phyloP scores from a whole-genome alignment of 2,113 vertebrate genomes.

The Romanogobio albipinnatus region DNA sequence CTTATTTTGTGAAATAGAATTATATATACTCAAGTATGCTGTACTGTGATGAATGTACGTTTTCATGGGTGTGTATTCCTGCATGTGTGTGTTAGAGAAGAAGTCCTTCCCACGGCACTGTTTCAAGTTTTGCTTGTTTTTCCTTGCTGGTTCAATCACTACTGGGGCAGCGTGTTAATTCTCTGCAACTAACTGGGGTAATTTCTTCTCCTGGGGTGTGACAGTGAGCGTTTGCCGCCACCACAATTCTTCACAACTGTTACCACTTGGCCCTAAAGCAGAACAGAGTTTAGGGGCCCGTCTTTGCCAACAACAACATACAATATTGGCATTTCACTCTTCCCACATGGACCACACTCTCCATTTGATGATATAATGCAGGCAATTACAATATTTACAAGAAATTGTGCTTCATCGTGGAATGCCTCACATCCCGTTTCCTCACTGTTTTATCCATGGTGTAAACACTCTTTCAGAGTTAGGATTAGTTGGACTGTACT shows the following conservation, averaged over 20 bases:
- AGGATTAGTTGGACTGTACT: constrained; percentile 59
- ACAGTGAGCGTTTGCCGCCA: constrained; percentile 68
- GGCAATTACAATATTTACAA: constrained; percentile 80
- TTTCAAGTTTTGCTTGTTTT: constrained; percentile 77
- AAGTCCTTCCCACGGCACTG: constrained; percentile 69
- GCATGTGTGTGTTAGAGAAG: constrained; percentile 68
- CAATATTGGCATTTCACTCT: constrained; percentile 80
- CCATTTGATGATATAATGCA: constrained; percentile 79
- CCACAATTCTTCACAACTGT: constrained; percentile 83
- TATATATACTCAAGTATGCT: constrained; percentile 6
- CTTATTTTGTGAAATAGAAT: background rate
- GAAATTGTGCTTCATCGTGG: constrained; percentile 69
- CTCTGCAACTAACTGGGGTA: constrained; percentile 87
- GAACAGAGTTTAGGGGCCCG: constrained; percentile 33
- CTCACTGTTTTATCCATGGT: constrained; percentile 53
- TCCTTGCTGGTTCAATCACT: constrained; percentile 77
- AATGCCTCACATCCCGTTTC: constrained; percentile 49
- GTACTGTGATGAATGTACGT: background rate
- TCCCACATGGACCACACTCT: constrained; percentile 79
- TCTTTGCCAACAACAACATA: constrained; percentile 88
- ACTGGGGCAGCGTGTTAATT: constrained; percentile 79
- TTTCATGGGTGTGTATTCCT: constrained; percentile 9
- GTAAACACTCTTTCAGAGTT: constrained; percentile 66
- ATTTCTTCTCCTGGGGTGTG: constrained; percentile 81
- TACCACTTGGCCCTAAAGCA: constrained; percentile 83